These are phyloP conservation scores for Melipona beecheii DNA, from an alignment of 2,888 invertebrate species.

Conservation along the genomic window DNA sequence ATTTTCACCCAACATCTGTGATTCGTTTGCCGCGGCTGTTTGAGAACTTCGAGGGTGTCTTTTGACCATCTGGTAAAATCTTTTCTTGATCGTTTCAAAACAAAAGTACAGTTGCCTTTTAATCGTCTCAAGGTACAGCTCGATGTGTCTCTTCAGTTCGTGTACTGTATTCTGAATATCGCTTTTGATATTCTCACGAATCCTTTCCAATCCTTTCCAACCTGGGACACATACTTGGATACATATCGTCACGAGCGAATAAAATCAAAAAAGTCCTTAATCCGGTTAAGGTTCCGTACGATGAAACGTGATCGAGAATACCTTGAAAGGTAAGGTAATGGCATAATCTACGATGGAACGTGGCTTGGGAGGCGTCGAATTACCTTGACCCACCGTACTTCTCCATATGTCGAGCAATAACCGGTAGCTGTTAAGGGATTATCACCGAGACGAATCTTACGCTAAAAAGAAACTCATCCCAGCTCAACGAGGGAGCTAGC, in stretches of 20 bases:
- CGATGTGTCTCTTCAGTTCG: not conserved
- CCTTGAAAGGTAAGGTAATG: slow-evolving; percentile 47
- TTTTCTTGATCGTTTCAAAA: not conserved
- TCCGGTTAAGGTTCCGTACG: too few relatives aligned
- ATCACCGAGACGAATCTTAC: slow-evolving; percentile 81
- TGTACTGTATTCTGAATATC: not conserved
- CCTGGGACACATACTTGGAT: too few relatives aligned
- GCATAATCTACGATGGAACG: slow-evolving; percentile 58
- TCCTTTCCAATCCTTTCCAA: too few relatives aligned
- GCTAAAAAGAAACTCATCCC: slow-evolving; percentile 79
- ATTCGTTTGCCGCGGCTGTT: not conserved
- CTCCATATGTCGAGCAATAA: slow-evolving; percentile 68
- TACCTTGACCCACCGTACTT: slow-evolving; percentile 62
- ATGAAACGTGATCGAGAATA: slow-evolving; percentile 42
- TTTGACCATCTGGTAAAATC: not conserved
- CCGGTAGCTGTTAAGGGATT: slow-evolving; percentile 80
- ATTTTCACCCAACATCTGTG: slow-evolving; percentile 59
- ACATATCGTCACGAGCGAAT: slow-evolving; percentile 1
- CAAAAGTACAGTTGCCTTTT: not conserved
- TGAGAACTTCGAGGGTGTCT: not conserved
- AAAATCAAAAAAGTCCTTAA: too few relatives aligned
- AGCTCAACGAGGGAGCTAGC: slow-evolving; percentile 42
- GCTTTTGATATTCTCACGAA: not conserved
- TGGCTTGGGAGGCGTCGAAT: slow-evolving; percentile 69
- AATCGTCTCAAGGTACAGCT: not conserved